Evolutionary conservation across 2,797 vertebrate genomes (phyloP), one percentile per base, ranked within the genome.

Genomic region (Amblyraja radiata): DNA sequence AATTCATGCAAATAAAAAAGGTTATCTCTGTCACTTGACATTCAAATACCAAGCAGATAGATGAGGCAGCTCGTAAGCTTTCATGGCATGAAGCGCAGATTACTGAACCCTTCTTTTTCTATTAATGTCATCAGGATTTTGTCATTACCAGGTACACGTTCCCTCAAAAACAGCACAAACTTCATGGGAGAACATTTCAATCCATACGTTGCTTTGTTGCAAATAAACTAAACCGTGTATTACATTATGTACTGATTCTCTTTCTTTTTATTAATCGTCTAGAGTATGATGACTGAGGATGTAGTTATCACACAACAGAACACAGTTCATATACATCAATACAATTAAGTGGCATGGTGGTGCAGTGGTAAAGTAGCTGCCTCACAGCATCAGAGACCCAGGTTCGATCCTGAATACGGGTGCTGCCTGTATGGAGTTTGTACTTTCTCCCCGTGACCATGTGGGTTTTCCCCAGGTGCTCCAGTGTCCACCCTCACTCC

Each of bases 71-170:
- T 93, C 36, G 63, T 94, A 63, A 94, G 54, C 90, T 93, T 95
- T 93, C 93, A 93, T 93, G 93, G 94, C 94, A 93, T 94, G 94
- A 94, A 93, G 86, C 93, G 94, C 94, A 93, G 83, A 90, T 94
- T 95, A 94, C 94, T 95, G 94, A 94, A 94, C 94, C 94, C 94
- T 94, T 77, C 94, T 94, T 93, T 94, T 23, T 46, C 9, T 73
- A 73, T 73, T 73, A 73, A 73, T 25, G 39, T 23, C 39, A 73
- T 39, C 68, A 91, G 39, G 16, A 94, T 93, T 94, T 93, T 28
- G 0, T 93, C 94, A 28, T 25, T 91, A 91, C 8, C 68, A 13
- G 46, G 65, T 25, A 7, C 32, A 13, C n/a, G 10, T 36, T 36
- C 21, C 65, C 23, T 73, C 68, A 46, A 32, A 92, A 92, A 39